Base-by-base conservation (phyloP, 2,797 vertebrate genomes). In the Lerista edwardsae region DNA sequence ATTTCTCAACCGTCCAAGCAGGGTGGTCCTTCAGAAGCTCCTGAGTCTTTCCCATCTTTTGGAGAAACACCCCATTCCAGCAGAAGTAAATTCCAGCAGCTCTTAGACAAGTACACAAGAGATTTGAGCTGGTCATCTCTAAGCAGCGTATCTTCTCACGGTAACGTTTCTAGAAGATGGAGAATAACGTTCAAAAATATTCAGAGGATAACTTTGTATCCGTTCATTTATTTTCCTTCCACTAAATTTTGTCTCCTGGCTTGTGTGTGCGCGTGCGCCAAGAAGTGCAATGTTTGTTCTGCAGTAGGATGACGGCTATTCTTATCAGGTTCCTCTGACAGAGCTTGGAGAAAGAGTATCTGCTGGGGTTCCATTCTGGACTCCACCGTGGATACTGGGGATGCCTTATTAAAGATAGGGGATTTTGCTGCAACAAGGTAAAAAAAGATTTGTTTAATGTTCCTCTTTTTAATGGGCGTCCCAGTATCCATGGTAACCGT, bases 51-150 rank as follows among this genome's bases (percentile, higher is more conserved):
- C 2, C 59, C 87, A 12, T 62, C 82, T 51, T 64, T 85, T 62
- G 76, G 83, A 86, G 84, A 88, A 23, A 9, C 2, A 12, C 59
- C 23, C 36, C 27, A 57, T 27, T 74, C 31, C 74, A 55, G 71
- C 67, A 74, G 90, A 74, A 91, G 84, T 77, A 93, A 91, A 80
- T 90, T 95, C 83, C 95, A 97, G 90, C 84, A 93, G 39, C 94
- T 97, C 65, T 94, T 95, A 36, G 93, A 96, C 72, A 94, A 88
- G 88, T 93, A 95, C 84, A 93, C 93, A 39, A 94, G 86, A 78
- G 96, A 96, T 88, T 91, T 97, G 15, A 91, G 93, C 84, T 19
- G 93, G 69, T 96, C 91, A 72, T 94, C 95, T 7, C 93, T 91
- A 87, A 86, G 87, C 79, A 90, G 79, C 3, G 65, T 88, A 7